These are phyloP conservation scores for Euplexia lucipara DNA, from an alignment of 2,888 invertebrate genomes.

Conservation along the genomic window DNA sequence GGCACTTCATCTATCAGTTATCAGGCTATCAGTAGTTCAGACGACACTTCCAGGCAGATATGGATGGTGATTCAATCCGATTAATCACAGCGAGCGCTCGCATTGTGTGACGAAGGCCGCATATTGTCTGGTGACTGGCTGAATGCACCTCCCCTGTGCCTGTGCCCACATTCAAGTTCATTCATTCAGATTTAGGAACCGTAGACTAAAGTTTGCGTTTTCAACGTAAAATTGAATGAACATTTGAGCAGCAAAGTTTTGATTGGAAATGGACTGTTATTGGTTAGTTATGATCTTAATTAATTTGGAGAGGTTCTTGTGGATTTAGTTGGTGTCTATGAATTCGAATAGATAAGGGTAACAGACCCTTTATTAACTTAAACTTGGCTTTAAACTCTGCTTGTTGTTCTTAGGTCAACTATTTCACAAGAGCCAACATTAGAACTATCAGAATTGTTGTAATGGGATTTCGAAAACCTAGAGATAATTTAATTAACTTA, in stretches of 20 bases:
- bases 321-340: slow-evolving; percentile 22
- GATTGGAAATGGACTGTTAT: slow-evolving; percentile 47
- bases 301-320: slow-evolving; percentile 32
- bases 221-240: slow-evolving; percentile 57
- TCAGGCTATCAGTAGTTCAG: slow-evolving; percentile 11
- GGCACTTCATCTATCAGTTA: not conserved
- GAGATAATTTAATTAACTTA: too few species aligned
- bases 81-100: slow-evolving; percentile 50
- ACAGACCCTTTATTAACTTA: slow-evolving; percentile 1
- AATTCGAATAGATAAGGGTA: slow-evolving; percentile 10
- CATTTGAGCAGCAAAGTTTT: slow-evolving; percentile 53
- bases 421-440: not conserved
- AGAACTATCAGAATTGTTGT: not conserved
- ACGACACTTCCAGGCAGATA: slow-evolving; percentile 34
- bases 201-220: slow-evolving; percentile 48
- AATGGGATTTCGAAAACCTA: not conserved
- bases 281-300: slow-evolving; percentile 38
- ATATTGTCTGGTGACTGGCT: slow-evolving; percentile 46
- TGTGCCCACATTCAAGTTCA: slow-evolving; percentile 55
- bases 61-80: slow-evolving; percentile 51
- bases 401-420: slow-evolving; percentile 1
- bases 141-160: slow-evolving; percentile 52
- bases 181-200: slow-evolving; percentile 45
- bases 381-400: not conserved
- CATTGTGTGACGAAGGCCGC: slow-evolving; percentile 52